Evolutionary conservation across 2,888 invertebrate species (phyloP), one percentile per base, ranked within the genome.

Genomic region (Eudasyphora cyanicolor): DNA sequence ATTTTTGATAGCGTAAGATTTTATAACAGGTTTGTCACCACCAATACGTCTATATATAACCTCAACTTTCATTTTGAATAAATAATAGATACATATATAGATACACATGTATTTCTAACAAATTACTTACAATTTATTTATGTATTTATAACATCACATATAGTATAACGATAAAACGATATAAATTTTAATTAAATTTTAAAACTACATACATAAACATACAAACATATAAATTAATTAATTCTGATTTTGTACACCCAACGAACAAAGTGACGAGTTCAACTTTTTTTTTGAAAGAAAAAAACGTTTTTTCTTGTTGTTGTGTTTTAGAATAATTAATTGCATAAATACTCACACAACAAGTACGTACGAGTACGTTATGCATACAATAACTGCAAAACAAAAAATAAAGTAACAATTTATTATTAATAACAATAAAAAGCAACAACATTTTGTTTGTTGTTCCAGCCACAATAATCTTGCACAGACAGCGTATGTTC

Each of bases 71-170:
- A n/a, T n/a, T n/a, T n/a, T n/a, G n/a, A n/a, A n/a, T n/a, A n/a
- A n/a, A n/a, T n/a, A n/a, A n/a, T n/a, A n/a, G n/a, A n/a, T n/a
- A n/a, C n/a, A n/a, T n/a, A n/a, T n/a, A n/a, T n/a, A n/a, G n/a
- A n/a, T n/a, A n/a, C n/a, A n/a, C n/a, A 38, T 24, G 10, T 19
- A 71, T 76, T 57, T 82, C 60, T 78, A 7, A 62, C 12, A 0
- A 74, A 69, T 70, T 83, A 83, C 60, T 83, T 80, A 83, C 83
- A 83, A 60, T 70, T 67, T 54, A 12, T 29, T 35, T 76, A 24
- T 77, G 38, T 62, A 67, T 67, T 79, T 76, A 64, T 70, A 71
- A 76, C 62, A 70, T 32, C 78, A 82, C 45, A 75, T 54, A 32
- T 32, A 76, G 6, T 74, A 38, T 82, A 76, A 45, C 12, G 27